Percentiles rank a stretch among this genome's conserved stretches.
Conservation (phyloP, 2,797 vertebrate genomes). For the Rhincodon typus region DNA sequence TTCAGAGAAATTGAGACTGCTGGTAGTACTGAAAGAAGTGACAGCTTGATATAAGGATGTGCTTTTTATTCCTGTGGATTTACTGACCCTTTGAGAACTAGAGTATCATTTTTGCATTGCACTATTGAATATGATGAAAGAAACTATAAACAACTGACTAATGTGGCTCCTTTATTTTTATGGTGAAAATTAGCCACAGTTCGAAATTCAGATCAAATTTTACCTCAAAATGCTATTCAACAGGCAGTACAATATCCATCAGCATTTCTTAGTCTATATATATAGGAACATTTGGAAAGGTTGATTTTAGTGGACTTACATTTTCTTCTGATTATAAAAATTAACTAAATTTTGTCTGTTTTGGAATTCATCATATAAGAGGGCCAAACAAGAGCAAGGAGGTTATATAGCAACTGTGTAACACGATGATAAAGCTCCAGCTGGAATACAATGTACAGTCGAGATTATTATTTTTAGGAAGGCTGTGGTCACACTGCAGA, state of each 20-base stretch:
- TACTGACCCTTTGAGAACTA: not conserved
- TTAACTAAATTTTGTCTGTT: not conserved
- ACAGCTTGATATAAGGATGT: slow-evolving; percentile 4
- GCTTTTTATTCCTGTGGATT: not conserved
- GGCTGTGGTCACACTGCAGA: too few species aligned
- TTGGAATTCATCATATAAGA: too few species aligned
- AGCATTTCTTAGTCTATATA: too few species aligned
- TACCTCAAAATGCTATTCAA: not conserved
- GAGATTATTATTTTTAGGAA: too few species aligned
- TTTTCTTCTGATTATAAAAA: not conserved
- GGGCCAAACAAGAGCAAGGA: too few species aligned
- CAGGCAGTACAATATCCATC: not conserved
- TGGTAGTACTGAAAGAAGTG: slow-evolving; percentile 19
- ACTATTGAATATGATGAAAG: not conserved
- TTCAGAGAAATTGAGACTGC: not conserved
- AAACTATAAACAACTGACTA: not conserved
- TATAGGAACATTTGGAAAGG: not conserved
- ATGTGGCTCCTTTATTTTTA: not conserved
- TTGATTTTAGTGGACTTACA: not conserved
- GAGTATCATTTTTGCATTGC: not conserved
- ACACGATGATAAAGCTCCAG: too few species aligned
- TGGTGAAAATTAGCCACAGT: not conserved
- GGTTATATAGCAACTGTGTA: too few species aligned
- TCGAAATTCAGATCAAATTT: not conserved
- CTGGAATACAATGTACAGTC: too few species aligned